A percentile compares a stretch with the other conserved stretches of the same genome.
Conservation (phyloP, 2,797 vertebrate genomes). For the Paguma larvata region DNA sequence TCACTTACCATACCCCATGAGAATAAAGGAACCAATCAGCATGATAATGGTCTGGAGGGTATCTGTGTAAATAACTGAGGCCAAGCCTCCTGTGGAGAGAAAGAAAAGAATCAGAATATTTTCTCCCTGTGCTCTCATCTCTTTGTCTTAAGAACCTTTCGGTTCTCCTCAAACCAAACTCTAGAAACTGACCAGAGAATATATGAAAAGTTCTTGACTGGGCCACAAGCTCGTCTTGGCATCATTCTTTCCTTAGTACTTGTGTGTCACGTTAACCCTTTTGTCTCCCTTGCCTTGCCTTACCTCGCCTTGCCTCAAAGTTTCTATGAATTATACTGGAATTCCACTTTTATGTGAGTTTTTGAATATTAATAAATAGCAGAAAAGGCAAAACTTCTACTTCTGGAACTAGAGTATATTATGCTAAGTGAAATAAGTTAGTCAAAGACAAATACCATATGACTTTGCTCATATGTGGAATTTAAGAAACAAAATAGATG, state of each 20-base stretch:
- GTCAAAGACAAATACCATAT: too few species aligned
- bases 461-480: too few species aligned
- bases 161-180: neutral
- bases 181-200: neutral
- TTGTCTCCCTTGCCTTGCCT: neutral
- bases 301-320: neutral
- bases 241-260: neutral
- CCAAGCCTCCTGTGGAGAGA: conserved; percentile 92
- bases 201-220: neutral
- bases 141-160: neutral
- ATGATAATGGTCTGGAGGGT: conserved; percentile 96
- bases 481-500: too few species aligned
- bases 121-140: neutral
- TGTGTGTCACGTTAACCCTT: neutral
- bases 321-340: neutral
- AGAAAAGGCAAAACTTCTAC: neutral
- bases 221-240: neutral
- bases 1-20: conserved; percentile 94
- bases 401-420: neutral
- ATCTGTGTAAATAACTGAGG: conserved; percentile 99
- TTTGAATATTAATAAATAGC: neutral
- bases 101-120: neutral
- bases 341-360: neutral
- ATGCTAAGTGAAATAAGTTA: too few species aligned
- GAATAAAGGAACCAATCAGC: conserved; percentile 96